Evolutionary conservation across 1,140 invertebrate genomes (phyloP).

Genomic region (Diachasmimorpha longicaudata): DNA sequence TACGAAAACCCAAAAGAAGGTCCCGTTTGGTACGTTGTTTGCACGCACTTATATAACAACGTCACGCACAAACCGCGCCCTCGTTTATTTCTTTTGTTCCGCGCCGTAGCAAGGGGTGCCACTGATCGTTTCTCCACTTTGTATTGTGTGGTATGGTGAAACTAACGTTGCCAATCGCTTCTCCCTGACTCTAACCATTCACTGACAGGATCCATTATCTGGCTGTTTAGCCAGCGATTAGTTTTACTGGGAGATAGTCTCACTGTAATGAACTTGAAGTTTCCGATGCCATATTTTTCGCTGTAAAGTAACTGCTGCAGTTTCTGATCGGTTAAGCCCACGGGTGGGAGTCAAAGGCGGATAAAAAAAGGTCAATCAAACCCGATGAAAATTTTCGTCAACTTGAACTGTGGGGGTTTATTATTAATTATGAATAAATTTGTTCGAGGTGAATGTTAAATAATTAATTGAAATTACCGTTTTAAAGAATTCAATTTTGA

Average conservation of each 20-base stretch:
- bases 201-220: neutral
- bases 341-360: too few relatives aligned
- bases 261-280: too few relatives aligned
- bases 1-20: neutral
- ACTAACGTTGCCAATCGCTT: slow-evolving; percentile 14
- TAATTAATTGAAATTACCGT: too few relatives aligned
- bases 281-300: too few relatives aligned
- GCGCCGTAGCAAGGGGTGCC: slow-evolving; percentile 51
- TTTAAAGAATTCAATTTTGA: too few relatives aligned
- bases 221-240: neutral
- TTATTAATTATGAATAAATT: too few relatives aligned
- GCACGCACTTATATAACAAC: slow-evolving; percentile 55
- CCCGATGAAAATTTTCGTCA: too few relatives aligned
- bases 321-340: too few relatives aligned
- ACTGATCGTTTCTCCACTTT: slow-evolving; percentile 18
- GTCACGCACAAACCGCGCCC: slow-evolving; percentile 56
- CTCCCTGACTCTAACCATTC: neutral
- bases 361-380: too few relatives aligned
- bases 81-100: slow-evolving; percentile 63
- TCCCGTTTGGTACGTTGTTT: slow-evolving; percentile 37
- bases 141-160: neutral
- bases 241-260: neutral
- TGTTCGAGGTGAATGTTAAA: too few relatives aligned
- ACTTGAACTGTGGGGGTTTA: too few relatives aligned
- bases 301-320: too few relatives aligned